A percentile compares a stretch with the other conserved stretches of the same genome.
These are phyloP conservation scores for Montipora foliosa DNA, from an alignment of 64 coral and sea anemone genomes.

Conservation along the genomic window DNA sequence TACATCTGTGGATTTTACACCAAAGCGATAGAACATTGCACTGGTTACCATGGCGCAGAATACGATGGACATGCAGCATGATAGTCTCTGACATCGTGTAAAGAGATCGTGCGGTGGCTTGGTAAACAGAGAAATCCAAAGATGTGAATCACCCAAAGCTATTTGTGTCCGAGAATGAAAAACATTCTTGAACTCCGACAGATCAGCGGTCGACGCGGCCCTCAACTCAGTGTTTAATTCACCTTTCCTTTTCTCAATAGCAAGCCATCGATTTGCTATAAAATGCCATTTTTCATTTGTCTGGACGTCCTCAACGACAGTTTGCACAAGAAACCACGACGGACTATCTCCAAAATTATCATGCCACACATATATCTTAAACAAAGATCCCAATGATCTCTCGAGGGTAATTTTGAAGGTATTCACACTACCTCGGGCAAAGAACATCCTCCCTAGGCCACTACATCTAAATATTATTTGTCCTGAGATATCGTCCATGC, in stretches of 20 bases:
- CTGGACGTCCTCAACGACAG: conserved; percentile 39
- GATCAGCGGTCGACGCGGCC: conserved; percentile 24
- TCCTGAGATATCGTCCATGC: conserved; percentile 30
- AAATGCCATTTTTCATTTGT: conserved; percentile 72
- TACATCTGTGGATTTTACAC: conserved; percentile 43
- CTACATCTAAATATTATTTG: conserved; percentile 23
- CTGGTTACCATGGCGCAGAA: conserved; percentile 81
- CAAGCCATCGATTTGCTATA: conserved; percentile 77
- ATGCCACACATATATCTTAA: conserved; percentile 69
- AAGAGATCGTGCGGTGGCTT: conserved; percentile 78
- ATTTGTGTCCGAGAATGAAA: conserved; percentile 73
- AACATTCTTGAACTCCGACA: conserved; percentile 59
- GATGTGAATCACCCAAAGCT: conserved; percentile 73
- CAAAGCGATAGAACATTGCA: conserved; percentile 90
- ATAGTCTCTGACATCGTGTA: conserved; percentile 81
- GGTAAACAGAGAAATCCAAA: conserved; percentile 80
- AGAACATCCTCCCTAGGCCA: conserved; percentile 9
- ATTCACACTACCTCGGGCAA: conserved; percentile 84
- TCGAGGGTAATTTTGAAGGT: conserved; percentile 60
- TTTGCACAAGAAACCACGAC: conserved; percentile 80
- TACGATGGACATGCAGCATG: conserved; percentile 80
- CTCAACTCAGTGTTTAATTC: conserved; percentile 27
- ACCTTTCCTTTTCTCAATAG: conserved; percentile 56
- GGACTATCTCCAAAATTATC: conserved; percentile 76
- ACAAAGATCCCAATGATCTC: conserved; percentile 60